A percentile compares a stretch with the other conserved stretches of the same genome.
phyloP scores from a whole-genome alignment of 2,797 vertebrate species.

The Sebastes taczanowskii region DNA sequence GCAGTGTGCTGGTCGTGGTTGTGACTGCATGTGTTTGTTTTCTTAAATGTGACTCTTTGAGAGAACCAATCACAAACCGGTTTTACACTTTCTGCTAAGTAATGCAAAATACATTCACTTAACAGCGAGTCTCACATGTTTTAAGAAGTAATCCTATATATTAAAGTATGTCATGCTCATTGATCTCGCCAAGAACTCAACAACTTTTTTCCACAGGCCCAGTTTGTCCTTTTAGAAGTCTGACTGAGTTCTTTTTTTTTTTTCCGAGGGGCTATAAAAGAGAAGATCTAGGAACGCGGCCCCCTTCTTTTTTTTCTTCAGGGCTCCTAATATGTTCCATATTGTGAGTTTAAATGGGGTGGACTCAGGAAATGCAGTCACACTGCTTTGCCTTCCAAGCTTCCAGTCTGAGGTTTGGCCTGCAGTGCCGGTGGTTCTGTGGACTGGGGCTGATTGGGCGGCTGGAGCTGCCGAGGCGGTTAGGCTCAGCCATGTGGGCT shows the following conservation, averaged over 20 bases:
- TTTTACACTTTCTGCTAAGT: constrained; percentile 48
- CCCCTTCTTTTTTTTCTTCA: constrained; percentile 60
- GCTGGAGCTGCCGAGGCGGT: constrained; percentile 69
- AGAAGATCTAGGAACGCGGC: constrained; percentile 76
- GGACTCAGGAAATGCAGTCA: constrained; percentile 86
- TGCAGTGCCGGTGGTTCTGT: constrained; percentile 75
- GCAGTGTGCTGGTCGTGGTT: constrained; percentile 31
- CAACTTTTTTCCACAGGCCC: constrained; percentile 63
- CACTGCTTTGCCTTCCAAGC: constrained; percentile 84
- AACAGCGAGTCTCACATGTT: constrained; percentile 47
- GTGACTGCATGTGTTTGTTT: constrained; percentile 37
- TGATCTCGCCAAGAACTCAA: constrained; percentile 64
- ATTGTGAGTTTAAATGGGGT: constrained; percentile 87
- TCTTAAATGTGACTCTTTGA: constrained; percentile 33
- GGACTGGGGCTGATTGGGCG: constrained; percentile 75
- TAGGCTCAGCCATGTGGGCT: constrained; percentile 77
- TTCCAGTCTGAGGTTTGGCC: constrained; percentile 81
- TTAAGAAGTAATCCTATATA: constrained; percentile 62
- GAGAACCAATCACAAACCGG: constrained; percentile 22
- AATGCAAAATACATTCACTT: constrained; percentile 51
- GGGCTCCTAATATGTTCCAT: constrained; percentile 87
- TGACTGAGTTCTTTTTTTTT: constrained; percentile 38
- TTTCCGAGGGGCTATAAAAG: constrained; percentile 76
- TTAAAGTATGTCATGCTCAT: constrained; percentile 62
- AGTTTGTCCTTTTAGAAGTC: constrained; percentile 72